Base-by-base conservation (phyloP, 1,140 invertebrate species). In the Drosophila ambigua region DNA sequence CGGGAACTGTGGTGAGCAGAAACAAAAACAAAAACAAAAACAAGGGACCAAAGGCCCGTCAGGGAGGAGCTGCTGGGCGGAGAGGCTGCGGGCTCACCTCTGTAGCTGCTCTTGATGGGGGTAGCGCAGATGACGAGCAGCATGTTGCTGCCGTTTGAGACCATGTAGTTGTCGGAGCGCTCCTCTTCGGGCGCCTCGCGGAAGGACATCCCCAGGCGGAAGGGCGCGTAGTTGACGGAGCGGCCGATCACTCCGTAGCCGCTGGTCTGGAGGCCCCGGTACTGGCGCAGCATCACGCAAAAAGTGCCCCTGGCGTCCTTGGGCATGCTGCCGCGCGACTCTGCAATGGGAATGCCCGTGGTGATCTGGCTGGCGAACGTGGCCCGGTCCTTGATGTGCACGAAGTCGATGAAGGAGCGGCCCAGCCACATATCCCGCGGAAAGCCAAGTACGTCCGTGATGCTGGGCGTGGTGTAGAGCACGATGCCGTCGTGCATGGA, bases 391-490 rank as follows among this genome's bases (percentile, higher is more conserved):
- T 95, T 96, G 0, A 95, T 94, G 92, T 97, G 96, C 1, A 98
- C 93, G 80, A 97, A 97, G 80, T 98, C 96, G 54, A 97, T 96
- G 78, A 98, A 97, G 3, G 96, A 96, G 48, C 96, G 93, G 5
- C 96, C 96, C n/a, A 96, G 92, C 95, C 96, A 96, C 93, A 96
- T 96, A 59, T 97, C 96, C 73, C 95, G 95, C 0, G 96, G 95
- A 87, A 95, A 97, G 13, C 96, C 96, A 23, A 98, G 92, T n/a
- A 95, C 93, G 4, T 94, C 92, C 0, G 94, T 94, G 31, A 97
- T 93, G 28, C 94, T 94, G 8, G 95, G 90, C 3, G 96, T 96
- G 26, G 95, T 95, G 76, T 95, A 96, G 60, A 97, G 92, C 0
- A 98, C 95, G 1, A 96, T 93, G 15, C 97, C 97, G 76, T 97